phyloP scores from a whole-genome alignment of 2,888 invertebrate species.

The Cynaeus angustus region DNA sequence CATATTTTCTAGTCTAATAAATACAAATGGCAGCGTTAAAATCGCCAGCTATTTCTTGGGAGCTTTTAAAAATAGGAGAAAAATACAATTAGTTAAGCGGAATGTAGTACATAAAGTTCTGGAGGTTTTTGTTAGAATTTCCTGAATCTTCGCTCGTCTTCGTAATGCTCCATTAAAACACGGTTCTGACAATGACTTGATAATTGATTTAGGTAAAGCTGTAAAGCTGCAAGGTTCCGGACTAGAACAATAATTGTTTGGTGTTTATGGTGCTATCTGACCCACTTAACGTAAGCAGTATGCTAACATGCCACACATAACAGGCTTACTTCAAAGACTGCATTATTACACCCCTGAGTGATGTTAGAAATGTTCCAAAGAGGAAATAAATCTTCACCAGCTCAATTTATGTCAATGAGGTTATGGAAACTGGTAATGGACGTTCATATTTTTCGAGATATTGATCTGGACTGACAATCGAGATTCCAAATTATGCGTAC shows the following conservation, averaged over 20 bases:
- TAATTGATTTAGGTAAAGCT: conserved; percentile 51
- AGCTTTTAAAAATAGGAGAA: conserved; percentile 12
- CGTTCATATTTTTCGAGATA: conserved; percentile 41
- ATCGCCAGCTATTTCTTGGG: neutral
- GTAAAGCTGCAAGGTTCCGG: conserved; percentile 46
- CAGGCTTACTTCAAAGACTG: conserved; percentile 48
- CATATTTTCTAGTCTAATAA: conserved; percentile 4
- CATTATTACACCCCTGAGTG: conserved; percentile 50
- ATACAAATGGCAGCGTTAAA: neutral
- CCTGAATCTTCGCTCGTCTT: conserved; percentile 41
- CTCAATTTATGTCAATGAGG: conserved; percentile 49
- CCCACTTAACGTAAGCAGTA: conserved; percentile 54
- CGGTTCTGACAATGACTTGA: conserved; percentile 49
- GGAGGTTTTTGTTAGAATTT: conserved; percentile 50
- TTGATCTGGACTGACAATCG: conserved; percentile 30
- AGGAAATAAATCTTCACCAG: conserved; percentile 47
- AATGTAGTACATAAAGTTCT: conserved; percentile 11
- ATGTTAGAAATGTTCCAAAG: conserved; percentile 46
- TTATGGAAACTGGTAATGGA: conserved; percentile 32
- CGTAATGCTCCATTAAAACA: conserved; percentile 48
- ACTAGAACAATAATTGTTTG: conserved; percentile 51
- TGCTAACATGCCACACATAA: conserved; percentile 53
- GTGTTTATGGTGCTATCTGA: conserved; percentile 53
- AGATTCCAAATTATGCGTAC: conserved; percentile 1
- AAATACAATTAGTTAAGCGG: conserved; percentile 11